phyloP scores from a whole-genome alignment of 2,113 vertebrate species.

The Meriones unguiculatus region DNA sequence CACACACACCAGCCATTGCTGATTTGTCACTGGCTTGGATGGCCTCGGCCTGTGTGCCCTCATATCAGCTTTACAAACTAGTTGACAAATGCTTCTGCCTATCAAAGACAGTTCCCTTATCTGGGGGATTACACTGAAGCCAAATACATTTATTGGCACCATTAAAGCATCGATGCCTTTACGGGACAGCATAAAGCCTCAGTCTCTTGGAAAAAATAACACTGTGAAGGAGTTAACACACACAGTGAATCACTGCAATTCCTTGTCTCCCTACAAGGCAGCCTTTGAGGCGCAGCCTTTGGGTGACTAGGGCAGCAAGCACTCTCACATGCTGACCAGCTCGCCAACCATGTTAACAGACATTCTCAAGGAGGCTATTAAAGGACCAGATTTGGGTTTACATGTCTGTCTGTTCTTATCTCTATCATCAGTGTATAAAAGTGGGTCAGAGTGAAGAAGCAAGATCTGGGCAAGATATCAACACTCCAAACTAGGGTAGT shows the following conservation, averaged over 20 bases:
- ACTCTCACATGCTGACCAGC: neutral
- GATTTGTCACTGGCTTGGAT: neutral
- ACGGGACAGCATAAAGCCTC: neutral
- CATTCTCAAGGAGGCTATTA: neutral
- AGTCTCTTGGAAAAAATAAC: neutral
- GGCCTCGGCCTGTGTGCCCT: neutral
- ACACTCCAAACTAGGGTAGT: neutral
- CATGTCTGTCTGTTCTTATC: neutral
- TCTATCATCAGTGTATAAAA: neutral
- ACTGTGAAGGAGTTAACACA: neutral
- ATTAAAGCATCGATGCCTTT: neutral
- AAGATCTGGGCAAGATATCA: neutral
- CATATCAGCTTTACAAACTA: constrained; percentile 2
- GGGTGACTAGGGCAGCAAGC: neutral
- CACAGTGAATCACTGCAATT: neutral
- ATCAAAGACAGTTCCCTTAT: neutral
- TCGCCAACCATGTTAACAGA: neutral
- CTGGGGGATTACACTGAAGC: neutral
- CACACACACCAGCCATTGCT: neutral
- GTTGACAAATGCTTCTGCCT: neutral
- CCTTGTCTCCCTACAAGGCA: neutral
- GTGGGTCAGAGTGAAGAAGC: neutral
- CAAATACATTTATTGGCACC: neutral
- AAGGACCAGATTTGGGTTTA: neutral
- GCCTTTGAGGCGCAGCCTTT: neutral